A percentile compares a stretch with the other conserved stretches of the same genome.
These are phyloP conservation scores for Bathynomus jamesi DNA, from an alignment of 1,140 invertebrate genomes.

Conservation along the genomic window DNA sequence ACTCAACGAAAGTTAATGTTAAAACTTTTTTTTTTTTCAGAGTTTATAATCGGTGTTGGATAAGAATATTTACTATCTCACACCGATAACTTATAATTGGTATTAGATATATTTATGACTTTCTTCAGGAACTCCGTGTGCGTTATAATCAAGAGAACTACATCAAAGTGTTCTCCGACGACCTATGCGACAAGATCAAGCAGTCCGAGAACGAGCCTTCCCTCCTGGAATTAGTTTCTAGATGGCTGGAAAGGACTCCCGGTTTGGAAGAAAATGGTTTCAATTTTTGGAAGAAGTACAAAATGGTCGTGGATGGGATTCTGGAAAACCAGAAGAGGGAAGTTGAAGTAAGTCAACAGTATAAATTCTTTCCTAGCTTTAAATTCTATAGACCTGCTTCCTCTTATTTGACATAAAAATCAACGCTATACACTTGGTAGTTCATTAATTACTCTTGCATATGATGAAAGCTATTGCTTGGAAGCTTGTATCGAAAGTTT, in stretches of 20 bases:
- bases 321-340: constrained; percentile 57
- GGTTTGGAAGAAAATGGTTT: constrained; percentile 75
- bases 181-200: constrained; percentile 59
- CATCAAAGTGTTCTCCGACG: constrained; percentile 71
- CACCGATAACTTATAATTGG: too few species aligned
- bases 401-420: too few species aligned
- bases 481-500: too few species aligned
- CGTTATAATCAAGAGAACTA: constrained; percentile 89
- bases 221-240: constrained; percentile 70
- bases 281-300: constrained; percentile 90
- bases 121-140: constrained; percentile 62
- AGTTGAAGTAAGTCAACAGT: constrained; percentile 48
- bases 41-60: too few species aligned
- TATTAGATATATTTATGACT: neutral
- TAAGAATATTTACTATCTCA: too few species aligned
- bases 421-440: too few species aligned
- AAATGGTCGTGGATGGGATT: constrained; percentile 63
- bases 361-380: too few species aligned
- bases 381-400: too few species aligned
- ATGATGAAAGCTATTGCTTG: too few species aligned
- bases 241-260: constrained; percentile 90
- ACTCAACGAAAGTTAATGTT: too few species aligned
- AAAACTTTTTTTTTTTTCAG: too few species aligned
- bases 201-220: constrained; percentile 76
- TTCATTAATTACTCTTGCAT: too few species aligned